Evolutionary conservation across 2,888 invertebrate species (phyloP).

Genomic region (Caenorhabditis imperialis): DNA sequence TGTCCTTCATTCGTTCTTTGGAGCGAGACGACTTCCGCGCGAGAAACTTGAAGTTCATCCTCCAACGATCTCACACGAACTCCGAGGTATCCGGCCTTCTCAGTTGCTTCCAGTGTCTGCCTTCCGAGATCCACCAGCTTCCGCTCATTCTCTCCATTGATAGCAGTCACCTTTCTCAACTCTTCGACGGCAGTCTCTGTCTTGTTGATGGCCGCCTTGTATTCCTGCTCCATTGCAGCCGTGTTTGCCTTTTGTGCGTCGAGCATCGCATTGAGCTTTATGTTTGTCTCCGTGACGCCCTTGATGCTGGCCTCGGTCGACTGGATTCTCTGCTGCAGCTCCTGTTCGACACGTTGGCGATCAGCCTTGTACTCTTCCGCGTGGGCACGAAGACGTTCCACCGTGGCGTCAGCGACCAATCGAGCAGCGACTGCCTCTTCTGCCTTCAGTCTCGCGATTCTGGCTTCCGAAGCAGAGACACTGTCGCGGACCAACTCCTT

Average conservation of each 20-base stretch:
- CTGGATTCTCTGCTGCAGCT: constrained; percentile 30
- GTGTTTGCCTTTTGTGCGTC: constrained; percentile 44
- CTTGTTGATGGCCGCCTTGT: constrained; percentile 27
- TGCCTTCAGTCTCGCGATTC: constrained; percentile 47
- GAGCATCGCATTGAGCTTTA: constrained; percentile 32
- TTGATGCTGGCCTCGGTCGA: constrained; percentile 19
- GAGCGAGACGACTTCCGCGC: constrained; percentile 13
- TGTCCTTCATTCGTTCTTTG: constrained; percentile 15
- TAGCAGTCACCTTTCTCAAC: constrained; percentile 17
- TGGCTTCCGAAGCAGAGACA: constrained; percentile 50
- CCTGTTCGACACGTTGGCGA: constrained; percentile 12
- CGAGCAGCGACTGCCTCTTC: constrained; percentile 46
- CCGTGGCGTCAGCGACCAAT: constrained; percentile 32
- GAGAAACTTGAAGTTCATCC: constrained; percentile 38
- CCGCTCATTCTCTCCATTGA: constrained; percentile 29
- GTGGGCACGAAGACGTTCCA: constrained; percentile 35
- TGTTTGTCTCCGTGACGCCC: constrained; percentile 32
- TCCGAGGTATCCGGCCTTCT: constrained; percentile 30
- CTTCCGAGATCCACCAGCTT: constrained; percentile 28
- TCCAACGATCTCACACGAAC: constrained; percentile 42
- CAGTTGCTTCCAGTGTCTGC: constrained; percentile 21
- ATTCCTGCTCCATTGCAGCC: constrained; percentile 27
- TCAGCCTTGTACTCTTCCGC: constrained; percentile 47
- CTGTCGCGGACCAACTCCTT: constrained; percentile 53
- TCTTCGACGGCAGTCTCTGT: constrained; percentile 28